Evolutionary conservation across 2,113 vertebrate genomes (phyloP).

Genomic region (Planiliza haematocheilus): DNA sequence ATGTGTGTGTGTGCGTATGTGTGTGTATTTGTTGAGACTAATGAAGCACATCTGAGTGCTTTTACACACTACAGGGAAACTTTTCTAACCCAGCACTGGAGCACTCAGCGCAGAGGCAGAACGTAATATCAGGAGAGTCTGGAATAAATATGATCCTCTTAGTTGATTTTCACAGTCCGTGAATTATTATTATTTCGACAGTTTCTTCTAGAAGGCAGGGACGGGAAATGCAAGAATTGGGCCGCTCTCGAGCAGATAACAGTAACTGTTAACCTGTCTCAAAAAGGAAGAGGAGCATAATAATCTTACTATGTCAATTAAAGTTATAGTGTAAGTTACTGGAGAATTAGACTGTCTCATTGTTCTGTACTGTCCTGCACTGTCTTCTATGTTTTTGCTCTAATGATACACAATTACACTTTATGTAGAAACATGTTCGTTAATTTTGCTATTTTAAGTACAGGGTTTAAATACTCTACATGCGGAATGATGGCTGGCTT

Average conservation of each 20-base stretch:
- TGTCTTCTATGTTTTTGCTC: no score
- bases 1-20: fast-evolving
- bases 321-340: no score
- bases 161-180: neutral
- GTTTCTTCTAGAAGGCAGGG: no score
- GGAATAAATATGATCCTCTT: neutral
- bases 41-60: conserved; percentile 12
- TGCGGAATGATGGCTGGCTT: no score
- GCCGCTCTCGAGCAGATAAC: neutral
- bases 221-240: neutral
- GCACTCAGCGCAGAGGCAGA: neutral
- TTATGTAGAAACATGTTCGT: no score
- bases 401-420: no score
- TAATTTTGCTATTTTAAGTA: no score
- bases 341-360: no score
- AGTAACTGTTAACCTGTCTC: neutral
- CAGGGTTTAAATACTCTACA: no score
- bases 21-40: neutral
- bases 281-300: neutral
- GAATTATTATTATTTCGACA: neutral
- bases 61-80: no score
- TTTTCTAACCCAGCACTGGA: neutral
- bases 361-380: no score
- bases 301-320: no score
- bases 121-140: neutral